Evolutionary conservation across 1,140 invertebrate species (phyloP), one percentile per base, ranked within the genome.

Genomic region (Sesamia nonagrioides): DNA sequence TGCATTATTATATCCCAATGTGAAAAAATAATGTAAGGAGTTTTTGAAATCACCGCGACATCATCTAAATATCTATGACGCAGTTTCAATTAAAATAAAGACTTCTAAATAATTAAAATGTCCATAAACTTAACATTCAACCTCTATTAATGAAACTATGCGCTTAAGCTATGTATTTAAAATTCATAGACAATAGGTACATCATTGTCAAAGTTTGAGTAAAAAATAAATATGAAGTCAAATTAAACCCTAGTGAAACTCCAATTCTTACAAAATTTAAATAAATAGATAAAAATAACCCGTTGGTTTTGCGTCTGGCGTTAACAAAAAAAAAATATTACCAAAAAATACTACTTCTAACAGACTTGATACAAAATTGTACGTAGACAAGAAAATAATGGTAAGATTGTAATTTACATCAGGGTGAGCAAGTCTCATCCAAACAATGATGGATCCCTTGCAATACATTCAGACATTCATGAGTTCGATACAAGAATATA

Each of bases 391-490:
- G 56, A 27, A 56, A 69, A 78, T 33, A 45, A 78, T 75, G 71
- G 15, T 33, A 75, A 66, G 27, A 58, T 48, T 52, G 60, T 61
- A 52, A 45, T 61, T 37, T 60, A 50, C 1, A 72, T 58, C 60
- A 15, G 45, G 37, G 71, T 75, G 56, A 60, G 45, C 52, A 40
- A 35, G 72, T 27, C 74, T 77, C 60, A 68, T 54, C 61, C 17
- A 40, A 52, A 79, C n/a, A 66, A 73, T 63, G 17, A 93, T 94
- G 91, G 84, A 91, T 72, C 91, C 88, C 6, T 72, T 89, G 7
- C 72, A 86, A 13, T 89, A 86, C 18, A 61, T 94, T 4, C 79
- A 88, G 1, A 84, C 83, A 8, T 75, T 94, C 18, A 56, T 91
- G 2, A 77, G 81, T 42, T 90, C 85, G 7, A 80, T 93, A 11